Percentiles rank a stretch among this genome's conserved stretches.
Conservation (phyloP, 2,888 invertebrate species). For the Liodrosophila aerea region DNA sequence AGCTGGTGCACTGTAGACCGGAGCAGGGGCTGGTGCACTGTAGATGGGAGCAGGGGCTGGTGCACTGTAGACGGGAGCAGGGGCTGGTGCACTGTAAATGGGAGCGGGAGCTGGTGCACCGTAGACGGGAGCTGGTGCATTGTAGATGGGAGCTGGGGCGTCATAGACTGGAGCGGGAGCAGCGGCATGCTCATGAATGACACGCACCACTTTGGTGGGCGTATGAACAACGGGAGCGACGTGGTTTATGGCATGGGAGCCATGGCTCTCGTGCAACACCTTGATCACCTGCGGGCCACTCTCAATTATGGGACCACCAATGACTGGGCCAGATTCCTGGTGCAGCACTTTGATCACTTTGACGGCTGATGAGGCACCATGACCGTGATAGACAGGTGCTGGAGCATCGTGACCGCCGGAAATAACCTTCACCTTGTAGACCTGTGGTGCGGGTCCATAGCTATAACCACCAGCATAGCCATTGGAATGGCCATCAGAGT, state of each 20-base stretch:
- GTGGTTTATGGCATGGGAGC: constrained; percentile 10
- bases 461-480: constrained; percentile 59
- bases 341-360: constrained; percentile 70
- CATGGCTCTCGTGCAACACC: constrained; percentile 63
- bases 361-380: constrained; percentile 38
- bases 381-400: constrained; percentile 39
- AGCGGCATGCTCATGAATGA: constrained; percentile 72
- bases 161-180: constrained; percentile 30
- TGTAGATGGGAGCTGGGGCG: constrained; percentile 26
- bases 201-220: constrained; percentile 68
- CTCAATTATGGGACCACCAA: constrained; percentile 43
- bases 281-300: constrained; percentile 50
- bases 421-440: constrained; percentile 70
- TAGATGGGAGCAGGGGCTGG: constrained; percentile 31
- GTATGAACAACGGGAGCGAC: constrained; percentile 20
- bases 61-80: constrained; percentile 33
- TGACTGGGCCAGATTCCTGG: constrained; percentile 41
- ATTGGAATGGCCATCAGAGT: constrained; percentile 28
- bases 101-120: constrained; percentile 40
- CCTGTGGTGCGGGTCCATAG: constrained; percentile 58
- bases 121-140: constrained; percentile 39
- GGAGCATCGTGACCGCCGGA: constrained; percentile 43
- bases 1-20: constrained; percentile 39
- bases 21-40: constrained; percentile 33
- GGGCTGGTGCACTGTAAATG: constrained; percentile 33